Evolutionary conservation across 1,140 invertebrate genomes (phyloP).

Genomic region (Drosophila murphyi): DNA sequence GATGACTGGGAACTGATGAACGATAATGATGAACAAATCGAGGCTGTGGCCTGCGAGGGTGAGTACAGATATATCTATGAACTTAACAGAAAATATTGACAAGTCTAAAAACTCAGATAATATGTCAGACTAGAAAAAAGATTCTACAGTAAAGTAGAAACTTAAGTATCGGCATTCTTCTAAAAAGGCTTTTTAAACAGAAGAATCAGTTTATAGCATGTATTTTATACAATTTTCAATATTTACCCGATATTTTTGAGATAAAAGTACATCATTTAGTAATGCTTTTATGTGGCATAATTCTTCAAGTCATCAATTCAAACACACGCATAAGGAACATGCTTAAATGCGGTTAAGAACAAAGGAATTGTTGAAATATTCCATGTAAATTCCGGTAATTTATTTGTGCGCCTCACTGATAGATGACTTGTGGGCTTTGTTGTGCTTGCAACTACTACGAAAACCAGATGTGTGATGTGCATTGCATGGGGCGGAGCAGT

Average conservation of each 20-base stretch:
- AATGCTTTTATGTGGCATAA: not conserved
- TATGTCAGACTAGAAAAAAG: no score
- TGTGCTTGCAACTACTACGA: slow-evolving; percentile 50
- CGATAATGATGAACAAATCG: slow-evolving; percentile 31
- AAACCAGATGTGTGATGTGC: slow-evolving; percentile 56
- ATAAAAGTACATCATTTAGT: not conserved
- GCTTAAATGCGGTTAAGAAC: slow-evolving; percentile 49
- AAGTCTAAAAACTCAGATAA: no score
- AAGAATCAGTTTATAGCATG: no score
- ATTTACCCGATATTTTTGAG: no score
- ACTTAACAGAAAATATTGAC: no score
- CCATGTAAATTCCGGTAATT: slow-evolving; percentile 31
- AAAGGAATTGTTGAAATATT: slow-evolving; percentile 50
- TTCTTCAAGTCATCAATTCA: not conserved
- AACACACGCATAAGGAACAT: not conserved
- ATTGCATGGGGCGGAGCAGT: slow-evolving; percentile 8
- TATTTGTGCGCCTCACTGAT: slow-evolving; percentile 33
- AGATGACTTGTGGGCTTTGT: slow-evolving; percentile 25
- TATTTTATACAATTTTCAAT: not conserved
- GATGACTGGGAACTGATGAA: slow-evolving; percentile 60
- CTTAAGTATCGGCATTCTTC: no score
- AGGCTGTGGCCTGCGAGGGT: slow-evolving; percentile 70
- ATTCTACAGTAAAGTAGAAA: no score
- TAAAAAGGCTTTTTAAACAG: no score
- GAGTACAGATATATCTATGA: slow-evolving; percentile 37